Evolutionary conservation across 2,113 vertebrate genomes (phyloP).

Genomic region (Nansenia antarctica): DNA sequence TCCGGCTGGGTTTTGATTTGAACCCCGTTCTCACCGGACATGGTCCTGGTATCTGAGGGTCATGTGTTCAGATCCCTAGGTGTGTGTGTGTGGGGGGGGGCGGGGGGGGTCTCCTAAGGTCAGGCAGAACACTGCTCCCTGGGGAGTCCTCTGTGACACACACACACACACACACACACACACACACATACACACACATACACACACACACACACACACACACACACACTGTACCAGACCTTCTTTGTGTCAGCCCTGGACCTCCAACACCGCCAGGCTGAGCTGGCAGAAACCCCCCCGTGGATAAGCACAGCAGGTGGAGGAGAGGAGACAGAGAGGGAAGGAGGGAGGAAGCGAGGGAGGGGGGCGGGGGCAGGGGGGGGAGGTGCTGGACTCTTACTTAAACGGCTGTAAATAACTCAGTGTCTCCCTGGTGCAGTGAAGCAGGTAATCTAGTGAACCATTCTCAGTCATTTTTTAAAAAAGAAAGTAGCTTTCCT

Average conservation of each 20-base stretch:
- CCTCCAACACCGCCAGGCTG: conserved; percentile 41
- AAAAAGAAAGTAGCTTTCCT: too few species aligned
- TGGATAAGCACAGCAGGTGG: conserved; percentile 57
- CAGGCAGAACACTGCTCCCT: conserved; percentile 27
- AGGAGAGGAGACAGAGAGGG: conserved; percentile 24
- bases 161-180: too few species aligned
- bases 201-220: neutral
- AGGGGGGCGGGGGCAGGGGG: neutral
- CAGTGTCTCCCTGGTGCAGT: neutral
- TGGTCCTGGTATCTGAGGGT: neutral
- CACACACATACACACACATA: neutral
- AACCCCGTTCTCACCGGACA: too few species aligned
- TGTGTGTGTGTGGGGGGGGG: too few species aligned
- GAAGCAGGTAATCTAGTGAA: conserved; percentile 33
- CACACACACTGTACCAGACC: conserved; percentile 22
- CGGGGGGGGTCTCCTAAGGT: conserved; percentile 11
- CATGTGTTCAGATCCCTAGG: conserved; percentile 49
- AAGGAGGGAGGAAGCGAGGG: conserved; percentile 31
- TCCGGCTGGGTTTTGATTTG: too few species aligned
- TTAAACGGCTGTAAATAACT: conserved; percentile 29
- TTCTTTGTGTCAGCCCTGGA: conserved; percentile 43
- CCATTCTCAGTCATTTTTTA: conserved; percentile 17
- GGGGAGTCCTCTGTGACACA: conserved; percentile 53
- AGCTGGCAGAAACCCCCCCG: conserved; percentile 47
- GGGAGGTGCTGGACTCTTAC: conserved; percentile 13